These are phyloP conservation scores for Druon quercuslanigerum DNA, from an alignment of 1,140 invertebrate genomes.

Conservation along the genomic window DNA sequence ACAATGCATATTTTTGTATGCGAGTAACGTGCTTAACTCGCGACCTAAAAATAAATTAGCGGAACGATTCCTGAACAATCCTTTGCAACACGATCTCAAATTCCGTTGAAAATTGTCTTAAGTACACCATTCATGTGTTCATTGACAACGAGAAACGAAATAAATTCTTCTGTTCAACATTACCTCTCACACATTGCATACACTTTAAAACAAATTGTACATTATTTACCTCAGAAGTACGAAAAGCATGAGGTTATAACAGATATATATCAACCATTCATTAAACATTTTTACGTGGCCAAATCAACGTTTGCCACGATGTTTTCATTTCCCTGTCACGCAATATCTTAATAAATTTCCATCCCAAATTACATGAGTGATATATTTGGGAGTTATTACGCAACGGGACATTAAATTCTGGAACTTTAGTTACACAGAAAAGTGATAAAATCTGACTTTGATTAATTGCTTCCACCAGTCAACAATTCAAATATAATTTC, in stretches of 20 bases:
- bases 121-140: slow-evolving; percentile 17
- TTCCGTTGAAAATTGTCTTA: slow-evolving; percentile 16
- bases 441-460: too few relatives aligned
- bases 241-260: too few relatives aligned
- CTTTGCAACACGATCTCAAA: slow-evolving; percentile 12
- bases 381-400: too few relatives aligned
- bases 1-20: slow-evolving; percentile 62
- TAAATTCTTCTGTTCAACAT: neutral
- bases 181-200: neutral
- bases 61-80: slow-evolving; percentile 33
- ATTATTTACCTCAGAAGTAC: neutral
- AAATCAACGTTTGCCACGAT: neutral
- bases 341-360: slow-evolving; percentile 18
- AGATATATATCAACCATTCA: neutral
- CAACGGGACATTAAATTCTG: too few relatives aligned
- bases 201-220: neutral
- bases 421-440: too few relatives aligned
- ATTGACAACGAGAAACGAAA: neutral
- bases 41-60: slow-evolving; percentile 50
- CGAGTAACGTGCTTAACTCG: slow-evolving; percentile 41
- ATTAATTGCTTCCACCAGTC: too few relatives aligned
- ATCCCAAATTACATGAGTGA: neutral
- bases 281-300: slow-evolving; percentile 1
- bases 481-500: too few relatives aligned
- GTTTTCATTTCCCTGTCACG: neutral